phyloP scores from a whole-genome alignment of 2,888 invertebrate genomes.

The Tetragnatha montana region DNA sequence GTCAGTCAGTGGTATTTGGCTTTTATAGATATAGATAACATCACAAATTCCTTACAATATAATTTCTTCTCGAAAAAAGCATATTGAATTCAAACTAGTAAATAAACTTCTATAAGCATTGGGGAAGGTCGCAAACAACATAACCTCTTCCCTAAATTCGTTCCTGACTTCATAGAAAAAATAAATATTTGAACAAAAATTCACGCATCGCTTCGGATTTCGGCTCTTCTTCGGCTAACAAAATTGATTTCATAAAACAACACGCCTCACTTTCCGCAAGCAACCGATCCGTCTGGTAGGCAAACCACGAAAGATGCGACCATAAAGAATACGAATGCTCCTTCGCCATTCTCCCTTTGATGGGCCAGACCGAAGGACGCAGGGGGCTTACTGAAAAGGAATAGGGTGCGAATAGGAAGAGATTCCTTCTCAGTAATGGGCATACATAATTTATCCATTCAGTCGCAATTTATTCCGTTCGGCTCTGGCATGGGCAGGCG shows the following conservation, averaged over 20 bases:
- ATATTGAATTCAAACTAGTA: no score
- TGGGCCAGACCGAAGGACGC: constrained; percentile 9
- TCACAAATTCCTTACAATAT: no score
- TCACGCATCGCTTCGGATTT: no score
- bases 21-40: no score
- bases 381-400: neutral
- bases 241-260: neutral
- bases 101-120: no score
- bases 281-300: constrained; percentile 11
- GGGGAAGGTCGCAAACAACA: no score
- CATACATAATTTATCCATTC: constrained; percentile 30
- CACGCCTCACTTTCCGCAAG: neutral
- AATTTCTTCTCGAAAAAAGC: no score
- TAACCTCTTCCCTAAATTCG: no score
- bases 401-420: constrained; percentile 20
- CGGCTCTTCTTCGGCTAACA: no score
- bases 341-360: constrained; percentile 12
- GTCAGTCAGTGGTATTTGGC: no score
- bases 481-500: neutral
- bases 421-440: constrained; percentile 30
- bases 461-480: neutral
- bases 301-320: constrained; percentile 18
- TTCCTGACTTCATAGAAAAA: no score
- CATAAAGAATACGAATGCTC: constrained; percentile 20
- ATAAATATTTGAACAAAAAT: no score